These are phyloP conservation scores for Hypotaenidia philippensis DNA, from an alignment of 2,797 vertebrate species.

Conservation along the genomic window DNA sequence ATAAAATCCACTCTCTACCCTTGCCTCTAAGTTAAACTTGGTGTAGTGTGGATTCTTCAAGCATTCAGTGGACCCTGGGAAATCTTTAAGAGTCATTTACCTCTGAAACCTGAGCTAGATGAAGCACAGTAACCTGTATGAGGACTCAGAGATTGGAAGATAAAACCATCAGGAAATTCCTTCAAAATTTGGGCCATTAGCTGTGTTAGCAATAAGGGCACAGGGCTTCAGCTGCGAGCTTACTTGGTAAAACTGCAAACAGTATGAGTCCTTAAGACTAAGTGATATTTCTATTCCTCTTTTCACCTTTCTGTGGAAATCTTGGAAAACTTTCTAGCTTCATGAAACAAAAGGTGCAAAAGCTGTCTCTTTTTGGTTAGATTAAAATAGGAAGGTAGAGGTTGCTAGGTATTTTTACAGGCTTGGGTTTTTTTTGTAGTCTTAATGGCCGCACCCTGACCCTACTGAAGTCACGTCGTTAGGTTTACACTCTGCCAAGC, in stretches of 20 bases:
- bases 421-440: background rate
- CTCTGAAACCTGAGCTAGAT: background rate
- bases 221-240: background rate
- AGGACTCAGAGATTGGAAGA: background rate
- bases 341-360: background rate
- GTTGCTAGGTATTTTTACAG: background rate
- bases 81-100: background rate
- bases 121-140: background rate
- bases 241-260: background rate
- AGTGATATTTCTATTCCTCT: background rate
- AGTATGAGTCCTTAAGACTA: background rate
- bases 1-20: background rate
- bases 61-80: background rate
- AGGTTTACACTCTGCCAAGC: background rate
- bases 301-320: background rate
- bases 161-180: background rate
- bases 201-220: background rate
- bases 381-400: background rate
- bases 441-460: background rate
- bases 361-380: background rate
- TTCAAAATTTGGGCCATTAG: background rate
- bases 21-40: background rate
- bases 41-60: background rate
- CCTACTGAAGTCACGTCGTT: background rate
- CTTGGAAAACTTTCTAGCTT: background rate